Conservation (phyloP, 2,113 vertebrate species). For the Syngnathus floridae region DNA sequence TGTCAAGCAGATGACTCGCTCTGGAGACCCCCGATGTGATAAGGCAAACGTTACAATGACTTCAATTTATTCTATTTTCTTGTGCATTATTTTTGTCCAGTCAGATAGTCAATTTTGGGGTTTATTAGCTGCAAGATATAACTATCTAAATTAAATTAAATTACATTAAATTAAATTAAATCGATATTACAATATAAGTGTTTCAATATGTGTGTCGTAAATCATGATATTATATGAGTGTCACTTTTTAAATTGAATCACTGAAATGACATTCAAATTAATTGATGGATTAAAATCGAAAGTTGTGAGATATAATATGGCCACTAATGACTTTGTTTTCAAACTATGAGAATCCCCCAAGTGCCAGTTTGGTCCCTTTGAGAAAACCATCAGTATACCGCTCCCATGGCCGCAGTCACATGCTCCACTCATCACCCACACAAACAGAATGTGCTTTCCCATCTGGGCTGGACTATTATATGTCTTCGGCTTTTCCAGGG, state of each 20-base stretch:
- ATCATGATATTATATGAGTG: background rate
- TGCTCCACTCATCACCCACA: conserved; percentile 19
- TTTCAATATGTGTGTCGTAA: background rate
- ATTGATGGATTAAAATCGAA: conserved; percentile 5
- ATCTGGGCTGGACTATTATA: conserved; percentile 30
- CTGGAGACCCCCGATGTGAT: too few relatives aligned
- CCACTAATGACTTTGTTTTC: conserved; percentile 8
- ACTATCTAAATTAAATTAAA: background rate
- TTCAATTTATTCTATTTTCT: background rate
- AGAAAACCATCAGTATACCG: conserved; percentile 46
- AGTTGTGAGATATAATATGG: conserved; percentile 18
- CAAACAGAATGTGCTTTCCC: conserved; percentile 44
- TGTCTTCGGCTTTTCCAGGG: conserved; percentile 40
- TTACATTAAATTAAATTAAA: background rate
- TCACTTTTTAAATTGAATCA: background rate
- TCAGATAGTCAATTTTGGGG: background rate
- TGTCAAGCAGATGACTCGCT: background rate
- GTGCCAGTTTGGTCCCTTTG: conserved; percentile 19
- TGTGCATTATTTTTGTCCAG: background rate
- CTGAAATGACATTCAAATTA: background rate
- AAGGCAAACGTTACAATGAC: background rate
- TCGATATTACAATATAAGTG: too few relatives aligned
- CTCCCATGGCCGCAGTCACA: conserved; percentile 25
- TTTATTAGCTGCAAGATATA: background rate
- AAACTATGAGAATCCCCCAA: conserved; percentile 27